A percentile compares a stretch with the other conserved stretches of the same genome.
phyloP scores from a whole-genome alignment of 2,113 vertebrate genomes.

The Datnioides undecimradiatus region DNA sequence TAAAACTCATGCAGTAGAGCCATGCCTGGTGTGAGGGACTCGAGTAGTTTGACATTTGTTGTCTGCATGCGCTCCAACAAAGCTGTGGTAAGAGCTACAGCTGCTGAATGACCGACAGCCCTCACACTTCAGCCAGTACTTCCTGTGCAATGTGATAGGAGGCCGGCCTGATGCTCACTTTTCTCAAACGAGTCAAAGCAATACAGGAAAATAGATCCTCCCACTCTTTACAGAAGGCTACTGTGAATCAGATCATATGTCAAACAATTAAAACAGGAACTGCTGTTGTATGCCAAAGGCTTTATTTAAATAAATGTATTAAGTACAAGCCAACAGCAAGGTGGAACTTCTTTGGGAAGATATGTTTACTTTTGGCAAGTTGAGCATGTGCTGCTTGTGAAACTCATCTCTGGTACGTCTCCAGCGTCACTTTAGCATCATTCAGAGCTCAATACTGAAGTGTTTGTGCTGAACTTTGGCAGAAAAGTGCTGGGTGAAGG shows the following conservation, averaged over 20 bases:
- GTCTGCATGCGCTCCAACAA: not conserved
- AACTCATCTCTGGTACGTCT: not conserved
- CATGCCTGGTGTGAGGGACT: not conserved
- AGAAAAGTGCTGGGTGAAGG: not conserved
- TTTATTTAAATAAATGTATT: not conserved
- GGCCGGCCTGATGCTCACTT: not conserved
- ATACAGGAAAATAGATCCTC: not conserved
- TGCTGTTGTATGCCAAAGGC: not conserved
- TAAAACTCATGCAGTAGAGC: not conserved
- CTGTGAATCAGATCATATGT: not conserved
- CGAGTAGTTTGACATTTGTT: slow-evolving; percentile 23
- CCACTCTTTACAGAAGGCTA: not conserved
- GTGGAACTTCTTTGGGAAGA: no score
- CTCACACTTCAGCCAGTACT: not conserved
- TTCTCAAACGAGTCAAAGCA: not conserved
- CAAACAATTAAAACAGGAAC: not conserved
- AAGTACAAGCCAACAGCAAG: not conserved
- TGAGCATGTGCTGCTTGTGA: not conserved
- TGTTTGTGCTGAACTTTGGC: not conserved
- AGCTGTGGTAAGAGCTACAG: not conserved
- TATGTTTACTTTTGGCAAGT: not conserved
- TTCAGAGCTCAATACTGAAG: not conserved
- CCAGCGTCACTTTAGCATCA: not conserved
- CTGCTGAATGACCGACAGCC: slow-evolving; percentile 39
- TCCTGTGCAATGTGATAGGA: slow-evolving; percentile 23